A percentile compares a stretch with the other conserved stretches of the same genome.
Conservation (phyloP, 2,797 vertebrate species). For the Oreochromis mossambicus region DNA sequence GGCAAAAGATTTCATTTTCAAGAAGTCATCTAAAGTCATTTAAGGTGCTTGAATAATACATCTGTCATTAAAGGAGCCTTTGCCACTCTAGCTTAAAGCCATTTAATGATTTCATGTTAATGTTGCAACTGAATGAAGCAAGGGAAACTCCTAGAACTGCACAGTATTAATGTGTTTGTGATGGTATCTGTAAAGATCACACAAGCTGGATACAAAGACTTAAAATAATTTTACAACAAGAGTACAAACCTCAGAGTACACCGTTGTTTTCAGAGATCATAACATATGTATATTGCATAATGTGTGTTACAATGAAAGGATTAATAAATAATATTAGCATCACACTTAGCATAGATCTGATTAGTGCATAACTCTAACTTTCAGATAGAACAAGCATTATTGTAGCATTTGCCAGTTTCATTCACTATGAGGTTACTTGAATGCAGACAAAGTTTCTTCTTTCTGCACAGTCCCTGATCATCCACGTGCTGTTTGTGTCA, state of each 20-base stretch:
- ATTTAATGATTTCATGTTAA: neutral
- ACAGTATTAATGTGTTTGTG: neutral
- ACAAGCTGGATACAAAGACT: neutral
- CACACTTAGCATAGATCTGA: neutral
- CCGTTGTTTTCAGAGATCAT: neutral
- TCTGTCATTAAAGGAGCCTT: fast-evolving
- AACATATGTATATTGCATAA: neutral
- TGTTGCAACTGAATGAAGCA: neutral
- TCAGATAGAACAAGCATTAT: neutral
- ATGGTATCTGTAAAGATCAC: neutral
- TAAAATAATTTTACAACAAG: neutral
- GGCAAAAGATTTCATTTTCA: neutral
- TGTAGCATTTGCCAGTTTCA: fast-evolving
- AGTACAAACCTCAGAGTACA: neutral
- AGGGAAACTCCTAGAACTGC: neutral
- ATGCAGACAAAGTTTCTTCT: conserved; percentile 46
- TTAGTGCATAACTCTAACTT: neutral
- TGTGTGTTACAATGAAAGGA: neutral
- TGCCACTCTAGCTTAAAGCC: neutral
- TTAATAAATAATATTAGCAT: neutral
- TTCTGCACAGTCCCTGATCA: conserved; percentile 37
- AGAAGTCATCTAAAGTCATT: neutral
- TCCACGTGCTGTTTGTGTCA: neutral
- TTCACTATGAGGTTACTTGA: neutral
- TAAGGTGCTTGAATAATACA: neutral